Evolutionary conservation across 2,797 vertebrate species (phyloP), one percentile per base, ranked within the genome.

Genomic region (Sorex maritimensis): DNA sequence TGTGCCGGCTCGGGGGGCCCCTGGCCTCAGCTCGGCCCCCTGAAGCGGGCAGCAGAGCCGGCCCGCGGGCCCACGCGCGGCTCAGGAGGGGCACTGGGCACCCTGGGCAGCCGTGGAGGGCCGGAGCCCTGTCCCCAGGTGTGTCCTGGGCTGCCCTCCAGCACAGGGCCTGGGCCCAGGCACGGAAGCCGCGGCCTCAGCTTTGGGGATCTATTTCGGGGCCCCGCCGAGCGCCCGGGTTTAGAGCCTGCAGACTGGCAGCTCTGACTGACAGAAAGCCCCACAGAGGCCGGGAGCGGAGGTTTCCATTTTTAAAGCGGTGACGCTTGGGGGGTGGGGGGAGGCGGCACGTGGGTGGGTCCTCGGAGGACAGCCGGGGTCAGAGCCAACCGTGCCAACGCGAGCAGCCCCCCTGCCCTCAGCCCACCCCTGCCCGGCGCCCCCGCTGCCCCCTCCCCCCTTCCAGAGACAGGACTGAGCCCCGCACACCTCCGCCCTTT

Each of bases 261-360:
- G 10, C 26, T 89, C 92, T 24, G 3, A 67, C 19, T 72, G 75
- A 83, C 92, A 83, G 58, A 34, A 58, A 63, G 74, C 23, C n/a
- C 78, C 61, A 23, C 58, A 85, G 58, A 79, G 72, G 38, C 69
- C 65, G 73, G 52, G 74, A 88, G 44, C 38, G 0, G 72, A n/a
- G 78, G 81, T 74, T 84, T 93, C 86, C 75, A 21, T 90, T 91
- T 94, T 95, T 58, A 72, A 88, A 92, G 61, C 3, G 30, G 26
- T 9, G 68, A 38, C 0, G 10, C 30, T 93, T 80, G 41, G 41
- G 7, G 49, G 68, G 52, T 11, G 10, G 49, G 49, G 13, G 49
- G 13, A 44, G 41, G 41, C 41, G 28, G 24, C 74, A 65, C 9
- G 2, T 49, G 77, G 61, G 85, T 6, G 49, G 68, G 44, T 65